Evolutionary conservation across 2,797 vertebrate species (phyloP), one percentile per base, ranked within the genome.

Genomic region (Perodicticus potto): DNA sequence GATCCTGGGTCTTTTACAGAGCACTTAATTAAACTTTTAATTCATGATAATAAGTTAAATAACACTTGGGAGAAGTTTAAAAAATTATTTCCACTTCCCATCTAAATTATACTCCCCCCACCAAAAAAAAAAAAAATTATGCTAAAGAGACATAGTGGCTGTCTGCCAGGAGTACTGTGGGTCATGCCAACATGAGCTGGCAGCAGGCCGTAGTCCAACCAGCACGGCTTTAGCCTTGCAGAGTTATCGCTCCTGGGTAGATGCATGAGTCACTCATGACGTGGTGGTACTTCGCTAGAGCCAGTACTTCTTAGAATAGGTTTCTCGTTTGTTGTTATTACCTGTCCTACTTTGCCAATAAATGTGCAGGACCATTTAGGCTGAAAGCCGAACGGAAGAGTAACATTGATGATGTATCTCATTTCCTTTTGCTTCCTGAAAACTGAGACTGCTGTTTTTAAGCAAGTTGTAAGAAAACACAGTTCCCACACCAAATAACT

Each of bases 151-250:
- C 95, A 94, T 96, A 85, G 78, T 96, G 98, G 97, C 98, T 98
- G 97, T 97, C 97, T 97, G 98, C 98, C 98, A 98, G 98, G 97
- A 97, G 91, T 98, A 97, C 96, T 98, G 96, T 98, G 98, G 98
- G 98, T 98, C 98, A 98, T 98, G 98, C 98, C 98, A 99, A 97
- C 98, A 98, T 94, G 98, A 98, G 97, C 97, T 98, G 98, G 98
- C 98, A 98, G 95, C 93, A 82, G 94, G 98, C 98, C 97, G 96
- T 97, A 98, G 98, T 98, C 98, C 98, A 98, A 98, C 99, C 99
- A 99, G 98, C 97, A 95, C 98, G 98, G 98, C 98, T 98, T 99
- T 98, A 95, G 98, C 82, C 7, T 96, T 97, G 97, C 98, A 97
- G 89, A 98, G 98, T 97, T 98, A 98, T 98, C 98, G 97, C 98